Conservation (phyloP, 2,113 vertebrate species). For the Nothoprocta pentlandii region DNA sequence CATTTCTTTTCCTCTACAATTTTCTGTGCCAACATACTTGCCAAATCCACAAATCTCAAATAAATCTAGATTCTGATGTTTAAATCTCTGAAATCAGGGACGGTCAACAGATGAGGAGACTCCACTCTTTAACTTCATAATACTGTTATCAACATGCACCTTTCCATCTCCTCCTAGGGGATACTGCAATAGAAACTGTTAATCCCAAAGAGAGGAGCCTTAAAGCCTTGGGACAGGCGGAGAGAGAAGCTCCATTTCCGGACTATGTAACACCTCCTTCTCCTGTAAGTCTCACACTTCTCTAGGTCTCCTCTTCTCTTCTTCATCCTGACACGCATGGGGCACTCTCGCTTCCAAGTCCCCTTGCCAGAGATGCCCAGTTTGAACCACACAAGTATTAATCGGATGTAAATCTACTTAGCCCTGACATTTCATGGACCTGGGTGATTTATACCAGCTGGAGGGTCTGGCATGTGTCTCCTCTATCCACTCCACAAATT, state of each 20-base stretch:
- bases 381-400: neutral
- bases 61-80: neutral
- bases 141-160: neutral
- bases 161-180: neutral
- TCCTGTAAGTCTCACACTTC: neutral
- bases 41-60: neutral
- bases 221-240: neutral
- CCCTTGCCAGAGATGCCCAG: neutral
- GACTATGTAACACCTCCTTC: no score
- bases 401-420: neutral
- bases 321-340: neutral
- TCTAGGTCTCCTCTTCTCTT: neutral
- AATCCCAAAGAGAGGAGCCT: neutral
- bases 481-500: neutral
- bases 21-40: neutral
- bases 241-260: neutral
- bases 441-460: neutral
- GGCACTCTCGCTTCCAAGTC: neutral
- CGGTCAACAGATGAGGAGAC: neutral
- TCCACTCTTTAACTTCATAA: neutral
- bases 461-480: neutral
- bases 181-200: neutral
- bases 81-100: neutral
- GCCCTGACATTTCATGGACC: neutral
- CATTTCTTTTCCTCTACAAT: constrained; percentile 16